A percentile compares a stretch with the other conserved stretches of the same genome.
These are phyloP conservation scores for Solenopsis fugax DNA, from an alignment of 1,140 invertebrate genomes.

Conservation along the genomic window DNA sequence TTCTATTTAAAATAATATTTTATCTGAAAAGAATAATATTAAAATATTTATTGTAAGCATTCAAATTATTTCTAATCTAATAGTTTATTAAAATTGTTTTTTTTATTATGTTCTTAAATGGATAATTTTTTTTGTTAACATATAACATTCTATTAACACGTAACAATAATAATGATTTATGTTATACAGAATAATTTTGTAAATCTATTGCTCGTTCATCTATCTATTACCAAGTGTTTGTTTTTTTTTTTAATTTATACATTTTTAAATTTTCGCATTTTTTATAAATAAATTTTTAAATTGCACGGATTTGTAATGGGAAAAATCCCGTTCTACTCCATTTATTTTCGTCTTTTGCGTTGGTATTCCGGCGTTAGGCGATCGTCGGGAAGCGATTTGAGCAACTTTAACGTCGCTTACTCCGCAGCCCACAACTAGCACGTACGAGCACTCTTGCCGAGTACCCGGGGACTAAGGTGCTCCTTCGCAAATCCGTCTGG, in stretches of 20 bases:
- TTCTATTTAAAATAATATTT: constrained; percentile 18
- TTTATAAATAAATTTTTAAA: neutral
- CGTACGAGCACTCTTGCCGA: constrained; percentile 61
- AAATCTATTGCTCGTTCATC: too few relatives aligned
- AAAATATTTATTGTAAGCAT: neutral
- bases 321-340: constrained; percentile 1
- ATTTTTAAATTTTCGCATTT: neutral
- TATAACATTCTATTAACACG: too few relatives aligned
- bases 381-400: constrained; percentile 84
- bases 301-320: constrained; percentile 22
- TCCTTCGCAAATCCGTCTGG: constrained; percentile 86
- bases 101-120: neutral
- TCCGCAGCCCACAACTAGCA: constrained; percentile 68
- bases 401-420: constrained; percentile 82
- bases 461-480: constrained; percentile 62
- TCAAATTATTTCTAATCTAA: neutral
- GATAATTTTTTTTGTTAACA: neutral
- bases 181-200: too few relatives aligned
- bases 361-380: constrained; percentile 78
- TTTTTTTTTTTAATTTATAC: neutral
- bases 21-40: neutral
- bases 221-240: neutral
- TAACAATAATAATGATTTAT: too few relatives aligned
- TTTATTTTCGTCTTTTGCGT: constrained; percentile 49
- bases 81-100: neutral